Conservation (phyloP, 2,888 invertebrate species). For the Conomelus anceps region DNA sequence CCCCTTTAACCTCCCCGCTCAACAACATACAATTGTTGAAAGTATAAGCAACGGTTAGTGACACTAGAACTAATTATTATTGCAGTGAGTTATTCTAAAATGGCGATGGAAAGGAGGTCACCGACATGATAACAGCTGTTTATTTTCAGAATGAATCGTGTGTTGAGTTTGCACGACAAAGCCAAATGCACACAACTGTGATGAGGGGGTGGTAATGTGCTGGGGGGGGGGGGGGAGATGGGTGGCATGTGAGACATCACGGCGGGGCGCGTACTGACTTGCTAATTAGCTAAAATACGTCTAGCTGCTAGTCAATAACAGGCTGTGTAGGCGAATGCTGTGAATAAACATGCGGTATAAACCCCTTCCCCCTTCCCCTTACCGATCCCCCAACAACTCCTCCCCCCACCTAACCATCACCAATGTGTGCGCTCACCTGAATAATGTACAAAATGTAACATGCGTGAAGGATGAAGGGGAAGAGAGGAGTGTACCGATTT, state of each 20-base stretch:
- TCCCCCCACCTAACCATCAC: neutral
- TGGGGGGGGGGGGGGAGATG: slow-evolving; percentile 1
- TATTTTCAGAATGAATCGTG: neutral
- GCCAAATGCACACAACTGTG: neutral
- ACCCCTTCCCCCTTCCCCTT: neutral
- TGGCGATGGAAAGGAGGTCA: neutral
- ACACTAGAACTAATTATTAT: neutral
- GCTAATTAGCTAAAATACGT: neutral
- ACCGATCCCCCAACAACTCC: too few relatives aligned
- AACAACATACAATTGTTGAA: neutral
- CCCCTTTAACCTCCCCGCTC: too few relatives aligned
- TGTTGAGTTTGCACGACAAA: neutral
- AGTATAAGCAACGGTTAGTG: neutral
- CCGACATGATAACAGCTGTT: neutral
- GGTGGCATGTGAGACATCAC: neutral
- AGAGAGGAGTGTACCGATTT: neutral
- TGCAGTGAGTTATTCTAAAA: neutral
- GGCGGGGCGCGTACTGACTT: slow-evolving; percentile 3
- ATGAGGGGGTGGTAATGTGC: neutral
- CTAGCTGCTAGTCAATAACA: neutral
- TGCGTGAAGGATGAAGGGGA: neutral
- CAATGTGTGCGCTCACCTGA: neutral
- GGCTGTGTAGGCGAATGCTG: neutral
- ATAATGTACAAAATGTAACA: neutral
- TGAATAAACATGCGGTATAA: neutral